Percentiles rank a stretch among this genome's conserved stretches.
phyloP scores from a whole-genome alignment of 2,888 invertebrate species.

The Sphecodes monilicornis region DNA sequence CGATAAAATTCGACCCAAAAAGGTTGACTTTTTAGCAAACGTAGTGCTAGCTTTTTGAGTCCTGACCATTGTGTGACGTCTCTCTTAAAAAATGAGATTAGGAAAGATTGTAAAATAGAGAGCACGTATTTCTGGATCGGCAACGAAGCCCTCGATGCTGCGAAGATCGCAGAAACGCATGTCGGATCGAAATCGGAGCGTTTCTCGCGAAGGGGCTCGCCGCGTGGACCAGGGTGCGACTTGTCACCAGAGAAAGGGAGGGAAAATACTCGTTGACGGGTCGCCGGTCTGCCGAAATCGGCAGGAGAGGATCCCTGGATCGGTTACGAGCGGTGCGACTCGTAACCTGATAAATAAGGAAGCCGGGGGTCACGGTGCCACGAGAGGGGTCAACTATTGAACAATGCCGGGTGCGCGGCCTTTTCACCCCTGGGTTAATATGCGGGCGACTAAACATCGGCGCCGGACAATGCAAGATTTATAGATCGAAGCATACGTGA shows the following conservation, averaged over 20 bases:
- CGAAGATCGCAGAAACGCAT: not conserved
- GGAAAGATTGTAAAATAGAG: too few relatives aligned
- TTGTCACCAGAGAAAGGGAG: not conserved
- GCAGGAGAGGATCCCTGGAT: constrained; percentile 46
- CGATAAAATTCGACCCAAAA: too few relatives aligned
- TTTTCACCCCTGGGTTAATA: constrained; percentile 84
- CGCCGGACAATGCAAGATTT: constrained; percentile 83
- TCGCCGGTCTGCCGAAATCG: not conserved
- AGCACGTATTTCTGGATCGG: not conserved
- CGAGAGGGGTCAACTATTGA: constrained; percentile 80
- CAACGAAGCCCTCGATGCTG: not conserved
- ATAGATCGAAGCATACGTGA: constrained; percentile 79
- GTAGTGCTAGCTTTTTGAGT: too few relatives aligned
- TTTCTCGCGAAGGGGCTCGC: not conserved
- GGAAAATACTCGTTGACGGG: not conserved
- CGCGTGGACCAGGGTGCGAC: not conserved
- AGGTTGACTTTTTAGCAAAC: too few relatives aligned
- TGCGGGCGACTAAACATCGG: constrained; percentile 84
- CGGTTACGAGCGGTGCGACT: constrained; percentile 63
- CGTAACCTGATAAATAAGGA: constrained; percentile 83
- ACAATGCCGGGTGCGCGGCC: constrained; percentile 80
- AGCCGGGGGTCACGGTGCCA: constrained; percentile 77
- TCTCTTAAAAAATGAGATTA: not conserved
- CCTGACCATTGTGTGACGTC: too few relatives aligned
- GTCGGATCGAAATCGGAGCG: not conserved